Conservation (phyloP, 2,113 vertebrate species). For the Ciconia maguari region DNA sequence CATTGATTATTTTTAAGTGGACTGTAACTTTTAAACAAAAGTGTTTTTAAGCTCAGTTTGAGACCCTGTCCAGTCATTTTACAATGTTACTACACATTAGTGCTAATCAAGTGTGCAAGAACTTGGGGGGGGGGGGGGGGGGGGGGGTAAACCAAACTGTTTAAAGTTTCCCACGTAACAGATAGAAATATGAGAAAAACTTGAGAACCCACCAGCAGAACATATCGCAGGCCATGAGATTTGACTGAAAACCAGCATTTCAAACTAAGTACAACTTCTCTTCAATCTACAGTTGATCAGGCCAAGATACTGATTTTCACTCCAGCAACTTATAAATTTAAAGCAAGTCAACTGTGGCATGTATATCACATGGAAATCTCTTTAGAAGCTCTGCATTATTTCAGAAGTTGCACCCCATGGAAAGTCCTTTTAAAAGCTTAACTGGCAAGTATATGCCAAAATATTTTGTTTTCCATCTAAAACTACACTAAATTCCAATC, state of each 20-base stretch:
- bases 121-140: neutral
- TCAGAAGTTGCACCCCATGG: neutral
- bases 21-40: neutral
- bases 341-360: neutral
- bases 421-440: conserved; percentile 52
- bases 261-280: neutral
- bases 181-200: neutral
- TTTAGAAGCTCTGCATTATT: neutral
- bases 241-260: neutral
- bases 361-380: neutral
- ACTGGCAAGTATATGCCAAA: conserved; percentile 30
- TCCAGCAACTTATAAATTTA: neutral
- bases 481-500: conserved; percentile 44
- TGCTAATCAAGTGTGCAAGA: neutral
- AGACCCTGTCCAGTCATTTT: neutral
- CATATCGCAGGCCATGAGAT: neutral
- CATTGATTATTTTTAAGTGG: neutral
- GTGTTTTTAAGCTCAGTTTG: neutral
- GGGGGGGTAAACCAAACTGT: neutral
- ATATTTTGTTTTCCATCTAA: conserved; percentile 50
- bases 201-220: neutral
- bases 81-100: neutral
- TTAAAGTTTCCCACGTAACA: neutral
- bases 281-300: neutral
- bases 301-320: neutral